These are phyloP conservation scores for Alviniconcha marisindica DNA, from an alignment of 1,140 invertebrate species.

Conservation along the genomic window DNA sequence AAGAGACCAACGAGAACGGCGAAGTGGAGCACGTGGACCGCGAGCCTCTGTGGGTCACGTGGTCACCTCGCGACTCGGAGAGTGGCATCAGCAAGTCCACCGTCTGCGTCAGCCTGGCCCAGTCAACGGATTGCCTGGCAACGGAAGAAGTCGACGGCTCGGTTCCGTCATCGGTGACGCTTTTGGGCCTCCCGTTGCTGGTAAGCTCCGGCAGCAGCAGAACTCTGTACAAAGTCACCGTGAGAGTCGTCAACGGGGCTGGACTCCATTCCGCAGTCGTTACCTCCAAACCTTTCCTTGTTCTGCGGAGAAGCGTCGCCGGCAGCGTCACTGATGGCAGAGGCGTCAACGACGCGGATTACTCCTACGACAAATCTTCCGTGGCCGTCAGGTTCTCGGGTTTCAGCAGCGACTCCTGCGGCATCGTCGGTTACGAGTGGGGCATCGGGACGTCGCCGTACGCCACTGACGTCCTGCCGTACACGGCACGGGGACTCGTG, in stretches of 20 bases:
- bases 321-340: slow-evolving; percentile 54
- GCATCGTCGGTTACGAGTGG: slow-evolving; percentile 56
- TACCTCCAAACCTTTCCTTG: slow-evolving; percentile 44
- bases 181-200: neutral
- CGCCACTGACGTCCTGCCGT: slow-evolving; percentile 50
- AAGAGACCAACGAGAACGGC: slow-evolving; percentile 47
- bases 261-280: slow-evolving; percentile 35
- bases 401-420: slow-evolving; percentile 56
- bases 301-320: slow-evolving; percentile 50
- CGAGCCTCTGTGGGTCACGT: slow-evolving; percentile 44
- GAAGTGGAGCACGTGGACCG: slow-evolving; percentile 48
- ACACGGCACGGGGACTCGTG: slow-evolving; percentile 49
- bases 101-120: slow-evolving; percentile 43
- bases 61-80: slow-evolving; percentile 49
- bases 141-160: neutral
- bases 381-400: slow-evolving; percentile 53
- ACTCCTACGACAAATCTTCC: slow-evolving; percentile 47
- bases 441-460: slow-evolving; percentile 53
- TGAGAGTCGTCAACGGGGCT: slow-evolving; percentile 51
- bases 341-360: slow-evolving; percentile 45
- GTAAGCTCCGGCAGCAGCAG: neutral
- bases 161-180: neutral
- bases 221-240: slow-evolving; percentile 21
- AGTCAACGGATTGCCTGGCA: slow-evolving; percentile 2
- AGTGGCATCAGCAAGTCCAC: slow-evolving; percentile 43